A percentile compares a stretch with the other conserved stretches of the same genome.
phyloP scores from a whole-genome alignment of 1,140 invertebrate genomes.

The Calliopsis andreniformis region DNA sequence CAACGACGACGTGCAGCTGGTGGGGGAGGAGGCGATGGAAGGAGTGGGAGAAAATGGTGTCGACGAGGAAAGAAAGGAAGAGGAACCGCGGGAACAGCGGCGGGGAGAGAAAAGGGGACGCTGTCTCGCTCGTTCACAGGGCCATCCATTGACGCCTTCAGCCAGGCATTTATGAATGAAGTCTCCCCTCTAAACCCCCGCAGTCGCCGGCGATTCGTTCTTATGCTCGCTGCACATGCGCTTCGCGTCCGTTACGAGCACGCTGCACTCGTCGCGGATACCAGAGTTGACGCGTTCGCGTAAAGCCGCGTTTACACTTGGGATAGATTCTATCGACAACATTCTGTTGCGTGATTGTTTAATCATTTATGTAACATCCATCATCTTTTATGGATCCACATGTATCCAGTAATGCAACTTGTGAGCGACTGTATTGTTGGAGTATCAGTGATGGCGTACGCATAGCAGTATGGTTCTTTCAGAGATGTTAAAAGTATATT shows the following conservation, averaged over 20 bases:
- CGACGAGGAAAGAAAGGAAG: slow-evolving; percentile 40
- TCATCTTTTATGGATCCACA: too few relatives aligned
- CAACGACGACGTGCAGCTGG: not conserved
- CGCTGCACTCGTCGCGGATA: not conserved
- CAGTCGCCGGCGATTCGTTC: not conserved
- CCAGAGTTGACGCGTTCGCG: too few relatives aligned
- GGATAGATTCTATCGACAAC: too few relatives aligned
- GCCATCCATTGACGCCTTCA: slow-evolving; percentile 77
- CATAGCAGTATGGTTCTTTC: too few relatives aligned
- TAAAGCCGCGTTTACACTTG: not conserved
- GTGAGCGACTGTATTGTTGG: too few relatives aligned
- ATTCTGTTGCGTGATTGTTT: too few relatives aligned
- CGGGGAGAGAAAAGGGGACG: slow-evolving; percentile 41
- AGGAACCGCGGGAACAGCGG: slow-evolving; percentile 32
- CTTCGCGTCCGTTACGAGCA: slow-evolving; percentile 4
- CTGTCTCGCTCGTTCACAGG: slow-evolving; percentile 71
- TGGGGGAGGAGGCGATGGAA: not conserved
- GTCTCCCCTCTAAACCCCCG: slow-evolving; percentile 28
- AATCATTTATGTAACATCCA: not conserved
- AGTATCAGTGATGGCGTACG: too few relatives aligned
- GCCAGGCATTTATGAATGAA: slow-evolving; percentile 76
- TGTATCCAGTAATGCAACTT: too few relatives aligned
- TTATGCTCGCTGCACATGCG: slow-evolving; percentile 34
- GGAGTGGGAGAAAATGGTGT: slow-evolving; percentile 40
- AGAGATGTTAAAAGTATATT: too few relatives aligned